Percentiles rank a stretch among this genome's conserved stretches.
Evolutionary conservation across 2,113 vertebrate genomes (phyloP).

Genomic region (Rhynchopsitta pachyrhyncha): DNA sequence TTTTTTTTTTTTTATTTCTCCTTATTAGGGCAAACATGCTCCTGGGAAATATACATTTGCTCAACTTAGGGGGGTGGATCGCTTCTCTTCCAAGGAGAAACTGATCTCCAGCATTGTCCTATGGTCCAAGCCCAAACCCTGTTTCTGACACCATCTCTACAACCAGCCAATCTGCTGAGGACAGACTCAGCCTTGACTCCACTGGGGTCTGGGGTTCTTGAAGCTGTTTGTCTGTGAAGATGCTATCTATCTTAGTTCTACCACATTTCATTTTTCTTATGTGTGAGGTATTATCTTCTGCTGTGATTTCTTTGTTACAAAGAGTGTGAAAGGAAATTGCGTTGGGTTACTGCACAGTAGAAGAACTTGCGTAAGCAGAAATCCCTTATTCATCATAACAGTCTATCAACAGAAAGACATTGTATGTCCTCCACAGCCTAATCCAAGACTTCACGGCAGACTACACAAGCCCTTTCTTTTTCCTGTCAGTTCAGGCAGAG

Average conservation of each 20-base stretch:
- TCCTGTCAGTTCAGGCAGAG: background rate
- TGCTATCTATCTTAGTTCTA: background rate
- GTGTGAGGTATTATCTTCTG: background rate
- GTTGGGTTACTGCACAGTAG: background rate
- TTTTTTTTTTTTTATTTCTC: background rate
- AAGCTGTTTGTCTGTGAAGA: background rate
- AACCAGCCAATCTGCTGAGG: background rate
- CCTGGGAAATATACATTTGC: background rate
- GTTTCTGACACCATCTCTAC: background rate
- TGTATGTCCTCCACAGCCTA: background rate
- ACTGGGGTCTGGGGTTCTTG: background rate
- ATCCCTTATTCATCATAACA: background rate
- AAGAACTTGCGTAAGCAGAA: background rate
- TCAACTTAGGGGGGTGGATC: background rate
- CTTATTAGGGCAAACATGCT: background rate
- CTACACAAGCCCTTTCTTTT: background rate
- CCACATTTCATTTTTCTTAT: background rate
- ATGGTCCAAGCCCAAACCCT: background rate
- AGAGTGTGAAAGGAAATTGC: background rate
- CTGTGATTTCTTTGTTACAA: background rate
- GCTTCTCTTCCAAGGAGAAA: accelerated
- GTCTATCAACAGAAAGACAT: background rate
- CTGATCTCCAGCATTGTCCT: background rate
- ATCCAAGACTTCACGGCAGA: background rate
- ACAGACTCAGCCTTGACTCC: background rate